Base-by-base conservation (phyloP, 2,797 vertebrate genomes). In the Allochrocebus solatus region DNA sequence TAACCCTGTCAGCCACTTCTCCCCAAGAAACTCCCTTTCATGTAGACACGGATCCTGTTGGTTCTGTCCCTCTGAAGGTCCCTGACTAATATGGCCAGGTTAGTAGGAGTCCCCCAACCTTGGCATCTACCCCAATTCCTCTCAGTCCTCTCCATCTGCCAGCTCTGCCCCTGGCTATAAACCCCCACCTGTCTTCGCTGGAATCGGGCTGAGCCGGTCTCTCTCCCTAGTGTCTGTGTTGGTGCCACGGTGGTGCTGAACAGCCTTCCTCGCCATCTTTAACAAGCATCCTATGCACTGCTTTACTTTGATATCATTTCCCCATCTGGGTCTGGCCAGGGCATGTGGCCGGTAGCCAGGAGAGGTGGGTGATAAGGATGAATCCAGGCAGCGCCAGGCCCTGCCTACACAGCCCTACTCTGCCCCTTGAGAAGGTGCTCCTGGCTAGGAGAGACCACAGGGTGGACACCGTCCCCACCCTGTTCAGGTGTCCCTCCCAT, bases 181-280 rank as follows among this genome's bases (percentile, higher is more conserved):
- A 16, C 30, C 28, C 57, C 28, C 59, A 61, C 10, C 11, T 28
- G 9, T 21, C 28, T 30, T 16, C 3, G 7, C 48, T 50, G 26
- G 4, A 26, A 53, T 50, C 4, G 5, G 64, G 26, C n/a, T 19
- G 36, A 10, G 21, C 70, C 14, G 0, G 13, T 8, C 17, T 2
- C 7, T 36, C 82, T 28, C 64, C 24, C 13, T 28, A 5, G 4
- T 50, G 4, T 13, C 33, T 9, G 2, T 6, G 64, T 24, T 43
- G 14, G n/a, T 61, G 4, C 8, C 12, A 4, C 24, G 21, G 48
- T 6, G 39, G 84, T 13, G 48, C n/a, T 74, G n/a, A 53, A 24
- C 4, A 13, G 28, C 1, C 39, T 28, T 26, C 41, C 43, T 13
- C 2, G 12, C 30, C 28, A 0, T 16, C 19, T 2, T 5, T 30